Base-by-base conservation (phyloP, 2,113 vertebrate species). In the Spilogale gracilis region DNA sequence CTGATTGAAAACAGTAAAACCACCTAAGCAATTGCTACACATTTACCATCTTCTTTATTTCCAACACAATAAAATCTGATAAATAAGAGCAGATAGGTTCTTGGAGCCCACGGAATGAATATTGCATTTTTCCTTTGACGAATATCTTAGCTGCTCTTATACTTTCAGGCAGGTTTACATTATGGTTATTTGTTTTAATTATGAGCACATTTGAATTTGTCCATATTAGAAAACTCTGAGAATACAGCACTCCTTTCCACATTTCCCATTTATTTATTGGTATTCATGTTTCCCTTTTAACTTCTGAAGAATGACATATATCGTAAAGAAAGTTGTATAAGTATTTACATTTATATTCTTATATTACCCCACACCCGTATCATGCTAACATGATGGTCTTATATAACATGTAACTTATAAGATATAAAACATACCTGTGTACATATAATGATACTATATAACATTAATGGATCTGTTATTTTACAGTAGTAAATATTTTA, bases 111-210 rank as follows among this genome's bases (percentile, higher is more conserved):
- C 27, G 38, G 45, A 82, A 45, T 87, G 78, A 93, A 21, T 48
- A 20, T 56, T 87, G 61, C 17, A 25, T 11, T 23, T 97, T 97
- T 67, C 56, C 74, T 89, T 90, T 4, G 74, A 38, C 85, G 96
- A 86, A 21, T 90, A 96, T 95, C 1, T 1, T 17, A 89, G 81
- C 20, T 71, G 16, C 87, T 88, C 61, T 89, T 60, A 3, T 80
- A 25, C 30, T 96, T 60, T 56, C 52, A 60, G 96, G 50, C 7
- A 23, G 87, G 61, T 50, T 96, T 48, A 85, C 95, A 91, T 84
- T 93, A n/a, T 60, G 96, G 93, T 63, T 96, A 61, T 87, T 94
- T 96, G 76, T 87, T 96, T 91, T 76, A 84, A 91, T 96, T 73
- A 27, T 30, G 43, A 78, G 38, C 14, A 84, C 38, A 90, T 61